Evolutionary conservation across 2,797 vertebrate genomes (phyloP).

Genomic region (Falco cherrug): DNA sequence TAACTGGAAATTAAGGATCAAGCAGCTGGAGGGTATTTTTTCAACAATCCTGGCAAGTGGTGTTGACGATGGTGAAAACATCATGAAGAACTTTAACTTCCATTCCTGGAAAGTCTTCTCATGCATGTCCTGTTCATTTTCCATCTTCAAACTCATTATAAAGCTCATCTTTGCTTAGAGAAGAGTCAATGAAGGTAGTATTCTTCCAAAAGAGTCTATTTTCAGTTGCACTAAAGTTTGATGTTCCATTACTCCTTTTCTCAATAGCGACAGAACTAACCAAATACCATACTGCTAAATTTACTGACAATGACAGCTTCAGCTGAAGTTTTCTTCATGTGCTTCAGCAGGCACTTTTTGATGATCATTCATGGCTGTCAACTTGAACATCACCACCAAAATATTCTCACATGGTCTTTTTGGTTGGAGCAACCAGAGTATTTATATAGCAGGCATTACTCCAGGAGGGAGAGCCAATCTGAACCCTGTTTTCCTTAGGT

Average conservation of each 20-base stretch:
- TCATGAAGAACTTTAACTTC: background rate
- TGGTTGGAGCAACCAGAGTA: background rate
- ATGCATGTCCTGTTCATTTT: background rate
- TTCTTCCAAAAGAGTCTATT: background rate
- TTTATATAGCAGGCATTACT: background rate
- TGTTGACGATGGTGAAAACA: background rate
- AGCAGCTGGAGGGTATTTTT: background rate
- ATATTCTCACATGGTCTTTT: background rate
- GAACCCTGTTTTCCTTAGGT: background rate
- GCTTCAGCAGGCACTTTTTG: background rate
- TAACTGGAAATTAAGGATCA: background rate
- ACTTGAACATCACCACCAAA: background rate
- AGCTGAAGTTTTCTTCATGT: background rate
- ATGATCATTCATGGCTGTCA: background rate
- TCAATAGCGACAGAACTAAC: background rate
- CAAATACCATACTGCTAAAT: background rate
- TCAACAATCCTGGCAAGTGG: background rate
- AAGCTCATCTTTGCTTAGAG: background rate
- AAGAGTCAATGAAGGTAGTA: background rate
- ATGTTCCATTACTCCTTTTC: background rate
- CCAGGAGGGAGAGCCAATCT: background rate
- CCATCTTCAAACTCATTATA: background rate
- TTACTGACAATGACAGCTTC: background rate
- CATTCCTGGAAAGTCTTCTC: background rate
- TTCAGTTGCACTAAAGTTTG: background rate